These are phyloP conservation scores for Onychostruthus taczanowskii DNA, from an alignment of 2,113 vertebrate genomes.

Conservation along the genomic window DNA sequence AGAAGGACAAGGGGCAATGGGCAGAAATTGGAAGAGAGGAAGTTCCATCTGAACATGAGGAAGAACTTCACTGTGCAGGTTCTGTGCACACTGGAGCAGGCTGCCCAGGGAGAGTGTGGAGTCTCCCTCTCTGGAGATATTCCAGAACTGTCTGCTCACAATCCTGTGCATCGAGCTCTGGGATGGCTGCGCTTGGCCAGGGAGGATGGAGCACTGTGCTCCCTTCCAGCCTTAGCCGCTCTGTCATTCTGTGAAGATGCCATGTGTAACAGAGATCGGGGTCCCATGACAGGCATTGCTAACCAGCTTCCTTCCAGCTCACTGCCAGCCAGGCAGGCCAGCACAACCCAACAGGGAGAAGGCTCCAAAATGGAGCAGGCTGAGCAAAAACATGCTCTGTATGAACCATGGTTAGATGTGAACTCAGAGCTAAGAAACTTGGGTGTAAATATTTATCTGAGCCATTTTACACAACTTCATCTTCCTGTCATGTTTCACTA, in stretches of 20 bases:
- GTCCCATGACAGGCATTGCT: background rate
- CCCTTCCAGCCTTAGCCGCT: background rate
- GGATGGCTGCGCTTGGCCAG: background rate
- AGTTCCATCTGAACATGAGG: background rate
- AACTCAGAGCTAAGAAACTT: background rate
- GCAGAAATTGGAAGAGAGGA: background rate
- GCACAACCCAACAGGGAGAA: background rate
- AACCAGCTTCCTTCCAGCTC: background rate
- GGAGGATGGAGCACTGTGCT: background rate
- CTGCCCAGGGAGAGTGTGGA: background rate
- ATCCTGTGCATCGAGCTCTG: background rate
- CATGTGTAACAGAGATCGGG: background rate
- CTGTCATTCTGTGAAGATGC: background rate
- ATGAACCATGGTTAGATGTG: background rate
- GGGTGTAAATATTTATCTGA: constrained; percentile 36
- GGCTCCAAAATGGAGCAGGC: background rate
- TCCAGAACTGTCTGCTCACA: background rate
- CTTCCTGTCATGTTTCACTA: background rate
- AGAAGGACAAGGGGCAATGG: background rate
- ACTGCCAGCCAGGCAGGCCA: background rate
- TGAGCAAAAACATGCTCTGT: background rate
- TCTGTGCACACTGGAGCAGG: background rate
- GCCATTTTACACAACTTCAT: background rate
- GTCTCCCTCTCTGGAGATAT: background rate
- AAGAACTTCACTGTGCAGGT: background rate